Evolutionary conservation across 2,888 invertebrate genomes (phyloP).

Genomic region (Labia minor): DNA sequence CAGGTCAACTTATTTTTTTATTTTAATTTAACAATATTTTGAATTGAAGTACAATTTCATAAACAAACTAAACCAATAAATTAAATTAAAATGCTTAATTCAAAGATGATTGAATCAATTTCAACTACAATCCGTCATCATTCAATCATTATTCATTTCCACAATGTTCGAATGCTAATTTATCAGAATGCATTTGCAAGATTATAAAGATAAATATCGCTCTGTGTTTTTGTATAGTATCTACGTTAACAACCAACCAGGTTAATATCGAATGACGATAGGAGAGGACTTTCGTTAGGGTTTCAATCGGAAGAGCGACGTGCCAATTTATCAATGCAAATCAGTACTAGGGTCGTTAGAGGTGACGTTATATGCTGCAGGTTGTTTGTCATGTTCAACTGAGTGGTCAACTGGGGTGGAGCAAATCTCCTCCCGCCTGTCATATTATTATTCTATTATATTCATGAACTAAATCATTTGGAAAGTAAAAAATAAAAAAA

Average conservation of each 20-base stretch:
- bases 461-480: no score
- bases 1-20: no score
- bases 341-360: not conserved
- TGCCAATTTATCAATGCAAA: conserved; percentile 13
- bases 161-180: not conserved
- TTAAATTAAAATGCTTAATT: not conserved
- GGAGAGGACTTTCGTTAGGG: not conserved
- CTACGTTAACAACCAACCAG: no score
- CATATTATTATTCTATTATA: no score
- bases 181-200: not conserved
- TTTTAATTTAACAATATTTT: no score
- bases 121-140: no score
- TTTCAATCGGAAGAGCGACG: conserved; percentile 3
- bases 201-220: not conserved
- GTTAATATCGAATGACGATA: no score
- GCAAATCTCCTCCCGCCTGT: no score
- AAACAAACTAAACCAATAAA: not conserved
- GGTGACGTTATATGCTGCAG: not conserved
- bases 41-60: not conserved
- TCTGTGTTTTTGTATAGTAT: not conserved
- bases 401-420: no score
- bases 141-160: no score
- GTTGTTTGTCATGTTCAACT: not conserved
- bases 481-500: no score
- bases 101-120: not conserved